Evolutionary conservation across 2,888 invertebrate genomes (phyloP), one percentile per base, ranked within the genome.

Genomic region (Spodoptera exigua): DNA sequence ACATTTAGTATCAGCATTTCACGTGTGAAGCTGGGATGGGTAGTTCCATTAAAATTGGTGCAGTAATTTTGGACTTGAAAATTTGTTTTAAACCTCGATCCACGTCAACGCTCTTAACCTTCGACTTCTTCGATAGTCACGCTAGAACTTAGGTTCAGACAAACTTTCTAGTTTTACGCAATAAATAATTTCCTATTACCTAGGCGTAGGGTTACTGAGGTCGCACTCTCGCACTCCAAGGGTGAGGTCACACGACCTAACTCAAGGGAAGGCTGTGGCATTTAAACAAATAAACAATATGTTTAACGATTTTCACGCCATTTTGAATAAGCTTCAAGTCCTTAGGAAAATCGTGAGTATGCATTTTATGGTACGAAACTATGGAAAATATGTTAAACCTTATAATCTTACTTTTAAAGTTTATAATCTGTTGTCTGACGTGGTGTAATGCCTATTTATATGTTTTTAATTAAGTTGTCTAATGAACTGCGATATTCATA

Each of bases 231-330:
- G 11, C 4, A 27, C 43, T n/a, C n/a, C 61, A 61, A 72, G 66
- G 72, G 60, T 61, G 52, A 36, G 21, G 11, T 5, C 17, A 18
- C 44, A 51, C 61, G 70, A 70, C 71, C 66, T 35, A 12, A 9
- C 32, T 17, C 73, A 74, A 76, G 77, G 74, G 56, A 74, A 80
- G 77, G 76, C 56, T 73, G 47, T 69, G 74, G 52, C 74, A 77
- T 78, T 75, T 68, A 27, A 62, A 60, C 27, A 45, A 69, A 57
- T 41, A 58, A 48, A 39, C 13, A 1, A 44, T 16, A 44, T 41
- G n/a, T 51, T 68, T 51, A 36, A 35, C 13, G 46, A 69, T 53
- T 63, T 69, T 39, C 37, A 63, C 48, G 48, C 53, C 36, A 58
- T 49, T 63, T 48, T 58, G 41, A 41, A 56, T 32, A 56, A 3